Evolutionary conservation across 2,113 vertebrate species (phyloP).

Genomic region (Hemicordylus capensis): DNA sequence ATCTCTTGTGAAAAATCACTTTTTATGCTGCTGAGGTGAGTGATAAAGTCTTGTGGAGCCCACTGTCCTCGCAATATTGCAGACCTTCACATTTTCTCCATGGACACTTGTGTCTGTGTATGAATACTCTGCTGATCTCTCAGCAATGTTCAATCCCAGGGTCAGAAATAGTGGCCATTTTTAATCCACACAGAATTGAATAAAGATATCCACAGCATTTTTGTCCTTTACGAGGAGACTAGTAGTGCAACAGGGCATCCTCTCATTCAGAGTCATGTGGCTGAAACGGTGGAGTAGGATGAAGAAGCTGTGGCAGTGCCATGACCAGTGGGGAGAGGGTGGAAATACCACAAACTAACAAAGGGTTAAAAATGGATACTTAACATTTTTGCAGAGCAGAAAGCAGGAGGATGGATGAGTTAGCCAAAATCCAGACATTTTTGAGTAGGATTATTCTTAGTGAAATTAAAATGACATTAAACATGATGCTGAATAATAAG

Average conservation of each 20-base stretch:
- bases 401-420: not conserved
- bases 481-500: constrained; percentile 33
- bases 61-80: too few relatives aligned
- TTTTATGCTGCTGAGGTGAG: too few relatives aligned
- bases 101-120: too few relatives aligned
- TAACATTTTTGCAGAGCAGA: not conserved
- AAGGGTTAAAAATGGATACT: constrained; percentile 16
- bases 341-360: not conserved
- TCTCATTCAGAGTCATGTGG: not conserved
- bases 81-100: too few relatives aligned
- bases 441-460: constrained; percentile 33
- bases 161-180: not conserved
- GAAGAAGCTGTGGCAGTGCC: not conserved
- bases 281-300: not conserved
- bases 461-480: constrained; percentile 36
- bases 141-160: too few relatives aligned
- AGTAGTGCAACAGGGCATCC: not conserved
- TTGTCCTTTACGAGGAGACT: not conserved
- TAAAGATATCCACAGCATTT: not conserved
- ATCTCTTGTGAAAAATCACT: too few relatives aligned
- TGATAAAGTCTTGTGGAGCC: too few relatives aligned
- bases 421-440: constrained; percentile 22
- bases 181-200: not conserved
- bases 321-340: not conserved
- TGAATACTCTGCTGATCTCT: too few relatives aligned